These are phyloP conservation scores for Cyanoliseus patagonus DNA, from an alignment of 2,113 vertebrate species.

Conservation along the genomic window DNA sequence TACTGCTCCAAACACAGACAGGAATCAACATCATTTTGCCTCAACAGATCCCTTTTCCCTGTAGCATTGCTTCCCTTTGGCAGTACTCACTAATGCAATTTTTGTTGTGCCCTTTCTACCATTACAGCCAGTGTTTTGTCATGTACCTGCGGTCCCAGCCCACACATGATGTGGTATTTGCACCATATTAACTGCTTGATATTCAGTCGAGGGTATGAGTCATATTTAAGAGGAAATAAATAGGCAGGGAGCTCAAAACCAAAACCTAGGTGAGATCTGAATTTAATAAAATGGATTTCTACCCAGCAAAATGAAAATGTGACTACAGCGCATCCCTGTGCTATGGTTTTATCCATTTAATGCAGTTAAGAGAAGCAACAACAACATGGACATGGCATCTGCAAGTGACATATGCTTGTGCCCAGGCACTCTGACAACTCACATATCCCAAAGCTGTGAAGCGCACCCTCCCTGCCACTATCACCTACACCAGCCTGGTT, in stretches of 20 bases:
- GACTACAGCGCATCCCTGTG: background rate
- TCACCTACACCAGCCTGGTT: background rate
- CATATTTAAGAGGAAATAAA: background rate
- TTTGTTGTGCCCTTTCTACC: background rate
- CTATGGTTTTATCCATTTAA: background rate
- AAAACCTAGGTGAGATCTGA: background rate
- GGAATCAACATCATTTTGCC: background rate
- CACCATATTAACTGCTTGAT: accelerated
- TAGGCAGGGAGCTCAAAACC: background rate
- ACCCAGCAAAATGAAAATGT: background rate
- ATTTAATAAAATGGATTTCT: background rate
- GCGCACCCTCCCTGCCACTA: accelerated
- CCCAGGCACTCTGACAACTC: background rate
- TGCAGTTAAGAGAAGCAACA: background rate
- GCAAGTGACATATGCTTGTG: accelerated
- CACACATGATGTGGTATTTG: background rate
- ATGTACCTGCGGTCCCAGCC: background rate
- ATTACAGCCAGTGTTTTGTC: background rate
- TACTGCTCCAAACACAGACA: accelerated
- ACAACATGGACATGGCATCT: accelerated
- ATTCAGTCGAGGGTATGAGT: background rate
- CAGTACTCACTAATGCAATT: background rate
- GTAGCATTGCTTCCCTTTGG: background rate
- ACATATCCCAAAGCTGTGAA: background rate
- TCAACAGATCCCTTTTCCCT: background rate